Evolutionary conservation across 2,888 invertebrate genomes (phyloP), one percentile per base, ranked within the genome.

Genomic region (Isotomurus palustris): DNA sequence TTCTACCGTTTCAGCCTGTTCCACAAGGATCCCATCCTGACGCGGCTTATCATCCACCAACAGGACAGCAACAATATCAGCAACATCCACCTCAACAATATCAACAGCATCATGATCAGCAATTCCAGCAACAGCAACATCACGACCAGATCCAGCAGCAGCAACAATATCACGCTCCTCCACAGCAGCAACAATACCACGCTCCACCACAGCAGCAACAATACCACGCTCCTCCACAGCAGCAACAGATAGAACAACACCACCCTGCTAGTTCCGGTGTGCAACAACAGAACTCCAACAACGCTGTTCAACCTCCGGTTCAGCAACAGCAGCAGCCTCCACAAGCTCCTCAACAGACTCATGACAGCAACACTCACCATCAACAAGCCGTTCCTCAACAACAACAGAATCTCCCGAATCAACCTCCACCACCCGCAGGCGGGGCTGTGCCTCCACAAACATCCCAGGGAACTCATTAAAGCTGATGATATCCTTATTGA

Each of bases 61-160:
- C 68, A 14, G 71, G 70, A 52, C 72, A 69, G 25, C 71, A 70
- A 55, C 72, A 73, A 38, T 71, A 71, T 25, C 67, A 64, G 40
- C 70, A 70, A 25, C 71, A 69, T 47, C 73, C 73, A 53, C 67
- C 69, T 4, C 68, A 72, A 40, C 71, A 68, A 40, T 63, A 67
- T n/a, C 72, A 73, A 17, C 72, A 72, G 43, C 73, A 71, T 36
- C 72, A 71, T 41, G 72, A 73, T 22, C 69, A 70, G 38, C 70
- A 70, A 12, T 71, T 71, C 44, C 71, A 68, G 25, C 71, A 71
- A 53, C 73, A 73, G 41, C 73, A 72, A 8, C 19, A n/a, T 62
- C 73, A 75, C 56, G 56, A 61, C 29, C 53, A 47, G 24, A 58
- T 53, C 28, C 47, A 41, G 3, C 21, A 47, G 32, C 43, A 29